Conservation (phyloP, 2,113 vertebrate genomes). For the Apus apus region DNA sequence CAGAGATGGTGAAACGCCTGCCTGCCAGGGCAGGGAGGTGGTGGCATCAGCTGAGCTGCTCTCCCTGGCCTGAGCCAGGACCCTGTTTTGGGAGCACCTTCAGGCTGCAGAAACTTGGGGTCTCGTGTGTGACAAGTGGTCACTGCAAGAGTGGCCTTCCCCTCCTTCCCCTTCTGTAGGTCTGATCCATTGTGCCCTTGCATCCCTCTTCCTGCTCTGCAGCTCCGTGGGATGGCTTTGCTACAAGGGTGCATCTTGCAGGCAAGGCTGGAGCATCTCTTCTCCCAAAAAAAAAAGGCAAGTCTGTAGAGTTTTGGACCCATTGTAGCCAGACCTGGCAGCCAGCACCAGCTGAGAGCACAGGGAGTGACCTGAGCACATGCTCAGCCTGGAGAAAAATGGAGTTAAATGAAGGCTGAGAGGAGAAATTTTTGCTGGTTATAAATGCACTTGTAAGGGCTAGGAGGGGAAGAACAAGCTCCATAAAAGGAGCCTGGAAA, state of each 20-base stretch:
- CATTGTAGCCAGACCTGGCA: not conserved
- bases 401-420: not conserved
- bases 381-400: not conserved
- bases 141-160: not conserved
- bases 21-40: not conserved
- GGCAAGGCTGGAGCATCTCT: not conserved
- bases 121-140: not conserved
- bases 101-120: not conserved
- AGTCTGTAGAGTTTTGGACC: not conserved
- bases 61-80: not conserved
- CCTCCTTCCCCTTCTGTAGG: not conserved
- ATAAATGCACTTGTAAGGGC: not conserved
- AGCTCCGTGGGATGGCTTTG: not conserved
- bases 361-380: not conserved
- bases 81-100: not conserved
- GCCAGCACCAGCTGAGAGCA: not conserved
- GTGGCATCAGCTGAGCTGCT: not conserved
- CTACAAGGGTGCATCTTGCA: not conserved
- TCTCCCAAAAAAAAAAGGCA: not conserved
- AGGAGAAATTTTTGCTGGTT: not conserved
- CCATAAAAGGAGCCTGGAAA: too few relatives aligned
- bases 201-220: not conserved
- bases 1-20: fast-evolving
- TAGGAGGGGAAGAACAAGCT: not conserved
- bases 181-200: fast-evolving